Evolutionary conservation across 2,797 vertebrate genomes (phyloP).

Genomic region (Clarias laeviceps): DNA sequence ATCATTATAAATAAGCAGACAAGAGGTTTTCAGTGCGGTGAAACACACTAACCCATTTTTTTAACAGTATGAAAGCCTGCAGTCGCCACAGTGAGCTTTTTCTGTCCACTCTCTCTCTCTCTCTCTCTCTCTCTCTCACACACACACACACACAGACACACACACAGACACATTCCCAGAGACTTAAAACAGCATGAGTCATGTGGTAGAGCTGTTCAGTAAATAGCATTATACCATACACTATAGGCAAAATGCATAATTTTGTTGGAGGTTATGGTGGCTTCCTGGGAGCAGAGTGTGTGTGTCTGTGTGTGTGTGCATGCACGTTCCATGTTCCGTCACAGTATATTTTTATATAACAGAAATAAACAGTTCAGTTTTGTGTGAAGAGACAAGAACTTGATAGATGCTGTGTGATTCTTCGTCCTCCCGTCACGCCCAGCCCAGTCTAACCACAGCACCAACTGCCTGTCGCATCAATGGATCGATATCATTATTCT

Average conservation of each 20-base stretch:
- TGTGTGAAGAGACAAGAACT: background rate
- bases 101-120: background rate
- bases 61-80: background rate
- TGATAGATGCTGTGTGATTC: background rate
- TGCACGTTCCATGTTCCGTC: background rate
- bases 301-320: background rate
- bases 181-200: constrained; percentile 40
- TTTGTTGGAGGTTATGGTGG: background rate
- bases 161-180: constrained; percentile 10
- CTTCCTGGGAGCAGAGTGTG: background rate
- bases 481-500: constrained; percentile 20
- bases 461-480: background rate
- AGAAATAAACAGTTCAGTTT: background rate
- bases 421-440: background rate
- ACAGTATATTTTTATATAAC: background rate
- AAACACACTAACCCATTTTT: constrained; percentile 3
- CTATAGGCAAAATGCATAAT: background rate
- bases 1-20: constrained; percentile 1
- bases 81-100: background rate
- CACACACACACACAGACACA: constrained; percentile 17
- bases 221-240: constrained; percentile 46
- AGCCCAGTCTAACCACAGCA: background rate
- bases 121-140: no score
- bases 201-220: constrained; percentile 37
- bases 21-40: background rate